Percentiles rank a stretch among this genome's conserved stretches.
Conservation (phyloP, 2,888 invertebrate genomes). For the Sarcophaga subvicina region DNA sequence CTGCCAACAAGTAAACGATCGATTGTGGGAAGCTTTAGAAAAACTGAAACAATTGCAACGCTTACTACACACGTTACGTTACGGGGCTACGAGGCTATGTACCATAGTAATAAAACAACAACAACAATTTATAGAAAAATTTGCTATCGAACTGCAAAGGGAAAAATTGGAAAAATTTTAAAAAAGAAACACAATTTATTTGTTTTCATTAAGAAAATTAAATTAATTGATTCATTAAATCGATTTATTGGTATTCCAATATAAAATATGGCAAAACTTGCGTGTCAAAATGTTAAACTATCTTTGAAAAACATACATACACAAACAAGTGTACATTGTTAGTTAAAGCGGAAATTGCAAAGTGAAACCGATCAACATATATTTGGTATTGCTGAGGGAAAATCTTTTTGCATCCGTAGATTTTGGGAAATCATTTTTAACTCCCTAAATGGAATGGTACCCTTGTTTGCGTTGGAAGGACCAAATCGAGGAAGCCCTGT, state of each 20-base stretch:
- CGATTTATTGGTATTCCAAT: background rate
- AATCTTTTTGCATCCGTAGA: too few relatives aligned
- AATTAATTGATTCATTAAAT: constrained; percentile 19
- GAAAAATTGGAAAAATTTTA: background rate
- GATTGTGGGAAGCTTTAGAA: constrained; percentile 69
- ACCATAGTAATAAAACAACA: background rate
- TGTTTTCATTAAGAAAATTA: constrained; percentile 33
- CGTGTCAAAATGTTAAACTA: background rate
- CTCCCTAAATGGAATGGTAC: too few relatives aligned
- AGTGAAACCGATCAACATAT: too few relatives aligned
- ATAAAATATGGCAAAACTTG: background rate
- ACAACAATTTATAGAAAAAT: background rate
- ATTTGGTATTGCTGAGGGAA: too few relatives aligned
- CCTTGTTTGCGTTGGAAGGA: too few relatives aligned
- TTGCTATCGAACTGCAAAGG: background rate
- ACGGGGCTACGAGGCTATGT: background rate
- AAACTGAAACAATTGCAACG: constrained; percentile 64
- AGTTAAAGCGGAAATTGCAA: background rate
- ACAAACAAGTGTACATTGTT: background rate
- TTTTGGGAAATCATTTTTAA: too few relatives aligned
- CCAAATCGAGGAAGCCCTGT: too few relatives aligned
- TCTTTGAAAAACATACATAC: too few relatives aligned
- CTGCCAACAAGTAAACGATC: constrained; percentile 38
- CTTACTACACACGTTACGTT: background rate
- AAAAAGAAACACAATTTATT: background rate